Conservation (phyloP, 2,797 vertebrate genomes). For the Streptopelia turtur region DNA sequence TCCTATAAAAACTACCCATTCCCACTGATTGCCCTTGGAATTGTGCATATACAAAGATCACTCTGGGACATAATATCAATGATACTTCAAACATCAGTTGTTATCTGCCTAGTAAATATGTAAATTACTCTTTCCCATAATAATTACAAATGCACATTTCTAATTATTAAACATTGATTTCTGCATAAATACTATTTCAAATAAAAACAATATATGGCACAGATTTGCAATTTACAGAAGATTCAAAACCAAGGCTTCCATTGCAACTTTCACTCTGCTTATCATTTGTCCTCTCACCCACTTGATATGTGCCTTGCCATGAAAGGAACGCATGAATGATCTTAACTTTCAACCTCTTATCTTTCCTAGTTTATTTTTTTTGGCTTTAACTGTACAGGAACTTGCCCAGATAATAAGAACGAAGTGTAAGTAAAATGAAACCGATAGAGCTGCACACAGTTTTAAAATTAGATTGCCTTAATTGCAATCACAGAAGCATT, state of each 20-base stretch:
- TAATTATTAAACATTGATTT: neutral
- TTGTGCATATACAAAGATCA: neutral
- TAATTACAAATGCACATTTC: neutral
- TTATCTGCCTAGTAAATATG: neutral
- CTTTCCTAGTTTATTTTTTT: neutral
- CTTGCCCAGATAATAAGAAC: slow-evolving; percentile 23
- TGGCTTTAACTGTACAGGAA: neutral
- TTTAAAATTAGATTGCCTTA: neutral
- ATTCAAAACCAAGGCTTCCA: neutral
- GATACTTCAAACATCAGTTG: neutral
- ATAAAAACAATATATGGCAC: neutral
- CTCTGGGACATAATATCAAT: neutral
- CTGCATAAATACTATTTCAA: neutral
- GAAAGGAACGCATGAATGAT: neutral
- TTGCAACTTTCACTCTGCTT: neutral
- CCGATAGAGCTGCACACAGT: neutral
- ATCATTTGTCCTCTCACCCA: slow-evolving; percentile 27
- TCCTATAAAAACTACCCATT: neutral
- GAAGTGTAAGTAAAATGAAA: slow-evolving; percentile 67
- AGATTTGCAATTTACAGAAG: neutral
- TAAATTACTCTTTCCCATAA: neutral
- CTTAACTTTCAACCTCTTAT: slow-evolving; percentile 23
- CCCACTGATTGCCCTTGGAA: neutral
- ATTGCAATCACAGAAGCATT: neutral
- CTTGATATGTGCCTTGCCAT: neutral